Evolutionary conservation across 2,797 vertebrate species (phyloP), one percentile per base, ranked within the genome.

Genomic region (Babyrousa celebensis): DNA sequence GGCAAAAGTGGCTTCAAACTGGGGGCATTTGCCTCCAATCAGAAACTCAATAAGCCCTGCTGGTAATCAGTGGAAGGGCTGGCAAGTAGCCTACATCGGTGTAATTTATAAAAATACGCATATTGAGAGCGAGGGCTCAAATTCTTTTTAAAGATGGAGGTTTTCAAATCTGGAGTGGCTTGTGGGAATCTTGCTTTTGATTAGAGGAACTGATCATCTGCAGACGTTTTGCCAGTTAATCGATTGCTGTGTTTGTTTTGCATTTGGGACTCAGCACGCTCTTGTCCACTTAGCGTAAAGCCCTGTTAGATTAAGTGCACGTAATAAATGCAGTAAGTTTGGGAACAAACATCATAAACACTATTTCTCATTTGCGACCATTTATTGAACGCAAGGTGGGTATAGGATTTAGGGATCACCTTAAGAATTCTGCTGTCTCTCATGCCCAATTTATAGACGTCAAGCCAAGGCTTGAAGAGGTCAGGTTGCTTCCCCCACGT

Each of bases 161-260:
- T 83, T 58, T 94, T 18, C 74, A 70, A 52, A 79, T 32, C 23
- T 17, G 54, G 21, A 36, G 29, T 48, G 29, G 68, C 18, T 83
- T 58, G 11, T 12, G 78, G 48, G 40, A 85, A 23, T 88, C 77
- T 92, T 95, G 21, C 16, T 85, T 88, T 96, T 65, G 27, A 29
- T 60, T 60, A 25, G 68, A 89, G 60, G 43, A 91, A 48, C 71
- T 36, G 68, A 48, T 52, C 12, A 36, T 91, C 16, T 67, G 43
- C 86, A 79, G 70, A 85, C 56, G 85, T 1, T 95, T 60, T 91
- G 68, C 83, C 88, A 62, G 10, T 60, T 67, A 40, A 16, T 62
- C 77, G 90, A 43, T 87, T 68, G 8, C 40, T n/a, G 52, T 16
- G 3, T 52, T 23, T 68, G 5, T 40, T 16, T 91, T n/a, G 52